Evolutionary conservation across 2,888 invertebrate species (phyloP).

Genomic region (Steromphala cineraria): DNA sequence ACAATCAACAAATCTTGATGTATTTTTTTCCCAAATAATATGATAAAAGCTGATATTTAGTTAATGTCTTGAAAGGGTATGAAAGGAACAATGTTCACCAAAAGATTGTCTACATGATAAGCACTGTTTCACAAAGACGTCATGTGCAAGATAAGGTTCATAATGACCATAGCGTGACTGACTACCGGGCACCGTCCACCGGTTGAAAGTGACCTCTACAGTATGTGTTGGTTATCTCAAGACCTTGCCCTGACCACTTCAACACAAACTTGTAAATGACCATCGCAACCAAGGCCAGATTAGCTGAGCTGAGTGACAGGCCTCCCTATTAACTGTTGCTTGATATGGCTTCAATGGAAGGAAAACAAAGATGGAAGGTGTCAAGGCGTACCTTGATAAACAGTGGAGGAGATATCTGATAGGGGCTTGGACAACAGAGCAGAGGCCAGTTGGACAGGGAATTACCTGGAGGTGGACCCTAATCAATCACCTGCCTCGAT

Average conservation of each 20-base stretch:
- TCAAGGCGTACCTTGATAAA: conserved; percentile 9
- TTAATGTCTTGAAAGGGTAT: no score
- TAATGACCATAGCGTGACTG: no score
- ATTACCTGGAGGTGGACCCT: neutral
- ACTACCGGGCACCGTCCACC: no score
- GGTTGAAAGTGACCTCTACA: no score
- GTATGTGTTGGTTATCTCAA: no score
- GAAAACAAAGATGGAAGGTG: conserved; percentile 16
- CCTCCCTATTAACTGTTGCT: neutral
- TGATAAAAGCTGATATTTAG: no score
- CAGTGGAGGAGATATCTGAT: conserved; percentile 13
- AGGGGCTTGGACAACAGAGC: neutral
- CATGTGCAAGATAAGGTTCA: no score
- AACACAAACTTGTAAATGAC: neutral
- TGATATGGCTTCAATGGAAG: conserved; percentile 1
- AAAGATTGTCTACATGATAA: no score
- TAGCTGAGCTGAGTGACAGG: neutral
- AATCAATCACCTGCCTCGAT: neutral
- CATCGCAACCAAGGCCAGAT: conserved; percentile 6
- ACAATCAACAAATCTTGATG: no score
- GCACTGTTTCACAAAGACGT: no score
- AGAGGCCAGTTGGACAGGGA: neutral
- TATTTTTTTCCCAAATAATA: no score
- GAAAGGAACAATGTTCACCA: no score
- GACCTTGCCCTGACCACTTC: neutral